Conservation (phyloP, 2,113 vertebrate genomes). For the Cryptomyrus ogoouensis region DNA sequence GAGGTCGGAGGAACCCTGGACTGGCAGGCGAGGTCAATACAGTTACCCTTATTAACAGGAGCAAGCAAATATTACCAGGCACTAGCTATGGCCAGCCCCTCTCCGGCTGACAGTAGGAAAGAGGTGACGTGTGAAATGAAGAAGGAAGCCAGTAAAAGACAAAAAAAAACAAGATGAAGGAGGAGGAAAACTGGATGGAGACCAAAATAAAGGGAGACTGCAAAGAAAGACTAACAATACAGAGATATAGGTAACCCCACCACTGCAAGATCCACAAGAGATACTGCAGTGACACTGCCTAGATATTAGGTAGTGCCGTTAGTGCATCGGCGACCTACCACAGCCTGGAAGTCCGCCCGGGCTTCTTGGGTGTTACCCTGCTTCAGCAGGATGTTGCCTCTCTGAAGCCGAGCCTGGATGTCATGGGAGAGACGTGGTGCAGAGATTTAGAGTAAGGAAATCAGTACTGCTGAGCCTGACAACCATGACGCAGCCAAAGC, state of each 20-base stretch:
- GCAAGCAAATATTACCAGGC: neutral
- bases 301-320: neutral
- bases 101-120: neutral
- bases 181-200: neutral
- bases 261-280: neutral
- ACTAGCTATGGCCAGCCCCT: neutral
- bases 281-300: neutral
- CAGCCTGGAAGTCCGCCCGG: slow-evolving; percentile 64
- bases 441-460: neutral
- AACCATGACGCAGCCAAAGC: neutral
- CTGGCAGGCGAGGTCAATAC: neutral
- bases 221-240: neutral
- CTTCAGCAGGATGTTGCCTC: slow-evolving; percentile 71
- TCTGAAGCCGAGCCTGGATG: slow-evolving; percentile 65
- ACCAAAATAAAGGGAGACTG: neutral
- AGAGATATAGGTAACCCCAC: neutral
- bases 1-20: no score
- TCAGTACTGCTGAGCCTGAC: neutral
- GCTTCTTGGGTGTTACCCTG: slow-evolving; percentile 65
- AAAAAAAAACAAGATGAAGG: neutral
- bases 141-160: neutral
- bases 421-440: neutral
- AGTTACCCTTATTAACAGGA: neutral
- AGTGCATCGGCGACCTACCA: slow-evolving; percentile 49
- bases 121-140: neutral